Evolutionary conservation across 2,888 invertebrate genomes (phyloP), one percentile per base, ranked within the genome.

Genomic region (Cepaea hortensis): DNA sequence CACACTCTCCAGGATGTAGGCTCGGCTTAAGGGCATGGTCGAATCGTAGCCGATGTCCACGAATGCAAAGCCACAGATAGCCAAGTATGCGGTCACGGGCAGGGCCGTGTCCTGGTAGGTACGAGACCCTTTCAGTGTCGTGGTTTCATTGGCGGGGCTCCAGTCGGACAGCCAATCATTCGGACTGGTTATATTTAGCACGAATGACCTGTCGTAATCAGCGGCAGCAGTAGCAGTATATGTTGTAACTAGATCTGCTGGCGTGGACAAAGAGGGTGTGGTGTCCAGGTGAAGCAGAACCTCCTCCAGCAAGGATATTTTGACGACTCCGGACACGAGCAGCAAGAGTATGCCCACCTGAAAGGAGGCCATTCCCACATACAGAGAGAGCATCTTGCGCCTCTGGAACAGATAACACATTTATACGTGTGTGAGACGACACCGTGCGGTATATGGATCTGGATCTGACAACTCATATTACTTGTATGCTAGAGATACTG

Each of bases 31-130:
- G 48, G 84, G 20, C 65, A 68, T 48, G n/a, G 61, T 77, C n/a
- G 23, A n/a, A 20, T 84, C 84, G 18, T 50, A 84, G n/a, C 76
- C 84, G 20, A 84, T 55, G 46, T 84, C 84, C n/a, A 84, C n/a
- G 35, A 76, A 61, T 0, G 77, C 77, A n/a, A 76, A 84, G 61
- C 84, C 84, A n/a, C 62, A 65, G 15, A 84, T 77, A 3, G 48
- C 48, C 48, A 84, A n/a, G 18, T 65, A 76, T n/a, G n/a, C 84
- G 1, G 77, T 76, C 6, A 77, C 6, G 0, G 84, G 84, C 0
- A 77, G 48, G n/a, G 48, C 84, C 13, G 65, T 15, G 15, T 76
- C 84, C n/a, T 9, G 2, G n/a, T 18, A 55, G 3, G 23, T 61
- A 61, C 55, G 20, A 23, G 20, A 23, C 3, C 18, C 18, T 18